Evolutionary conservation across 2,797 vertebrate genomes (phyloP), one percentile per base, ranked within the genome.

Genomic region (Chloroceryle inda): DNA sequence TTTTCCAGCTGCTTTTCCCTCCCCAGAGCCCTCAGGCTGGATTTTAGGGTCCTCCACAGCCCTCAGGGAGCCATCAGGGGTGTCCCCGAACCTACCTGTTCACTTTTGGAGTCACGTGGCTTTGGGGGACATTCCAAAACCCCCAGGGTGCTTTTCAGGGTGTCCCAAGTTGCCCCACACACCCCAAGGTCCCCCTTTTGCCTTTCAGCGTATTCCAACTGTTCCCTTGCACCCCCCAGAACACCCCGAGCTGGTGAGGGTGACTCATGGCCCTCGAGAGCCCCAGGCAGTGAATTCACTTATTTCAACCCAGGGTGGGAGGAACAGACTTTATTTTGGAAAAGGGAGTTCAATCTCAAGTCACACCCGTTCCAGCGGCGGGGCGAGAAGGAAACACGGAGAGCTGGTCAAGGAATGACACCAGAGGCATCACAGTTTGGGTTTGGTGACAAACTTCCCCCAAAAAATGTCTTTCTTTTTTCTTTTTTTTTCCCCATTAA

Each of bases 301-400:
- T 33, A 3, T 13, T 73, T 8, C 33, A 13, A 31, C 4, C 44
- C n/a, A 17, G 11, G 23, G 49, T 9, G 37, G 83, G 64, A 74
- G 31, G 80, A 94, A 68, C 0, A 84, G 40, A 56, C 50, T 96
- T 97, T 97, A 97, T 97, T 97, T 81, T 6, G 37, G 42, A 33
- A 58, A 52, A 63, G 6, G 17, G 56, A 62, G 8, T 47, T 35
- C 15, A 72, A 72, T 61, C 49, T 56, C 27, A 2, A 66, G n/a
- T 18, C 42, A 13, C 42, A 66, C n/a, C 9, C 29, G 37, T 59
- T 47, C 45, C 72, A 13, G 11, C 2, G 1, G 18, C 0, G 1
- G n/a, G 47, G 16, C 0, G 0, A 69, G 33, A 35, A 23, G 23
- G 26, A 24, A 75, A 56, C 27, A 19, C 0, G 0, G 1, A 0